These are phyloP conservation scores for Valencia hispanica DNA, from an alignment of 2,797 vertebrate genomes.

Conservation along the genomic window DNA sequence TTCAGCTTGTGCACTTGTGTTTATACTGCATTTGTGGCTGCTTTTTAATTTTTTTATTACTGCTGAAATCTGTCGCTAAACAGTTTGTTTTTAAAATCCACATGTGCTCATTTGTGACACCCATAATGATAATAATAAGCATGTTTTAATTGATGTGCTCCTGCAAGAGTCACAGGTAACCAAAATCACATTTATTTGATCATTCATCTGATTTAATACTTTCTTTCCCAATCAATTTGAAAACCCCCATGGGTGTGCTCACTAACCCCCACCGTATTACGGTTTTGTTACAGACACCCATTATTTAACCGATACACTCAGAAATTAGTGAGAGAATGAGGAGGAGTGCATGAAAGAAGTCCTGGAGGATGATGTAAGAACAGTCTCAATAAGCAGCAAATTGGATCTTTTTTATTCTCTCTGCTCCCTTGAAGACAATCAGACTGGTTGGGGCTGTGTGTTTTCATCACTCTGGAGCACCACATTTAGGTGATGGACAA, in stretches of 20 bases:
- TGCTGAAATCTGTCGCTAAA: slow-evolving; percentile 49
- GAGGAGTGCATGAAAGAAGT: slow-evolving; percentile 34
- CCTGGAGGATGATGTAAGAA: slow-evolving; percentile 53
- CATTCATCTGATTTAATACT: slow-evolving; percentile 14
- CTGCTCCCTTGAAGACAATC: slow-evolving; percentile 43
- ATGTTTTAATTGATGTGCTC: slow-evolving; percentile 14
- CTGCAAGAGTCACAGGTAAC: neutral
- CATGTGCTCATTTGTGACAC: slow-evolving; percentile 52
- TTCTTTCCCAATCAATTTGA: slow-evolving; percentile 1
- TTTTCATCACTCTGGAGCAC: slow-evolving; percentile 44
- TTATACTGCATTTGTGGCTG: slow-evolving; percentile 31
- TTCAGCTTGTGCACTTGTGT: slow-evolving; percentile 52
- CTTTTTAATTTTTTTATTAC: slow-evolving; percentile 43
- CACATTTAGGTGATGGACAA: slow-evolving; percentile 12
- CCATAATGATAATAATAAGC: slow-evolving; percentile 22
- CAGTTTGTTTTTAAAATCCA: slow-evolving; percentile 36
- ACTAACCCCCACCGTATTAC: neutral
- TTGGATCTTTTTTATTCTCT: slow-evolving; percentile 58
- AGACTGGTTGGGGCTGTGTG: slow-evolving; percentile 45
- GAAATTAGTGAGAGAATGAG: slow-evolving; percentile 37
- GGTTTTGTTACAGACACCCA: slow-evolving; percentile 32
- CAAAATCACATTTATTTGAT: slow-evolving; percentile 19
- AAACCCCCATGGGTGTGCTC: slow-evolving; percentile 1
- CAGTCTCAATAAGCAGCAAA: slow-evolving; percentile 62
- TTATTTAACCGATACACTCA: slow-evolving; percentile 19